Evolutionary conservation across 1,140 invertebrate genomes (phyloP), one percentile per base, ranked within the genome.

Genomic region (Sipha flava): DNA sequence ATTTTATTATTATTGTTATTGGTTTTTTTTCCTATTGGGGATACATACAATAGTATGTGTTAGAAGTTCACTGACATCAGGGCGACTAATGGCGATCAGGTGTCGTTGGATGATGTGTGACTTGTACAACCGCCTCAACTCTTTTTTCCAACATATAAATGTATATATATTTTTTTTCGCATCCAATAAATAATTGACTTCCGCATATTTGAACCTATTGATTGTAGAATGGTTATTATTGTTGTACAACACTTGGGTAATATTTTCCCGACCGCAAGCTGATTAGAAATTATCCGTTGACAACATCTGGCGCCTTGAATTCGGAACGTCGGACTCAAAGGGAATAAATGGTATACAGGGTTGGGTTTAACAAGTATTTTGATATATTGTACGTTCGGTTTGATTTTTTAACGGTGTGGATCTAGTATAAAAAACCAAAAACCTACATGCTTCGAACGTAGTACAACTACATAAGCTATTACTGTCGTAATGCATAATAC

Each of bases 1-100:
- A 54, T 75, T 75, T 75, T 75, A 75, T 75, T 75, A 54, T 75
- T 75, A 75, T 75, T 75, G 31, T 75, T 75, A 37, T 54, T 54
- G 72, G 31, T 75, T 34, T 54, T 75, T 54, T 31, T 21, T 49
- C 29, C 2, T 54, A 26, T 59, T 12, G 21, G 57, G 1, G 3
- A 12, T 9, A 12, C n/a, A n/a, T n/a, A n/a, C n/a, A n/a, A 23
- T 70, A 23, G 16, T 43, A 72, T 47, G 6, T 16, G 9, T 47
- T 40, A 49, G 26, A n/a, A 26, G 68, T 49, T 49, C 43, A 49
- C 43, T 31, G 68, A 47, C 45, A 52, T 47, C 43, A 7, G 18
- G n/a, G n/a, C 72, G 12, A 47, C 45, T 72, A 72, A 72, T 72
- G 47, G 72, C 49, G 72, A 57, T 75, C 72, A 75, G 72, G 72